Base-by-base conservation (phyloP, 1,140 invertebrate genomes). In the Diuraphis noxia region DNA sequence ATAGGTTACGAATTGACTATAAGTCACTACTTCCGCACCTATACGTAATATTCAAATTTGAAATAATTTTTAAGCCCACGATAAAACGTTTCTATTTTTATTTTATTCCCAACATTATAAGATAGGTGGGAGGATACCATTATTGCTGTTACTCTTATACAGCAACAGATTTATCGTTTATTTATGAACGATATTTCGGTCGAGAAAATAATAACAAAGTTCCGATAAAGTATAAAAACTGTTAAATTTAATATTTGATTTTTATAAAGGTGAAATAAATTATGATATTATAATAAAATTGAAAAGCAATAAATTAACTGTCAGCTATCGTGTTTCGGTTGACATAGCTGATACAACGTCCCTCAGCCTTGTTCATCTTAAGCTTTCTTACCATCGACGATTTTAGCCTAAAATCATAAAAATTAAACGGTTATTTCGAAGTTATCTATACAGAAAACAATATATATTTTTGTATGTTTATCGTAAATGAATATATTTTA, bases 191-290 rank as follows among this genome's bases (percentile, higher is more conserved):
- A 72, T 81, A 30, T 38, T 81, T 81, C 9, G 23, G 79, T 79
- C 36, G 23, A 36, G 7, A 13, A 81, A 81, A 81, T 21, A 40
- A 25, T 36, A 81, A 40, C 21, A 36, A 81, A 81, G 56, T 0
- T 72, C 13, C 4, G 1, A 40, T 84, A 85, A 86, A 49, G 43
- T 49, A 86, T 25, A 86, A 46, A 86, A 86, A 1, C 43, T 34
- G 84, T 25, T 38, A 25, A 52, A 86, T 86, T 86, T 38, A 86
- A 86, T 86, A 30, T 86, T 86, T 52, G n/a, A 86, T 86, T 86
- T n/a, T 36, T 43, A 2, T 52, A 36, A 36, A 86, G 1, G 2
- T 85, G 41, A 43, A 46, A 36, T 49, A 86, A 86, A 52, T 49
- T 52, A 52, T 23, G 23, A 86, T 36, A 34, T 86, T 36, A 86